Evolutionary conservation across 2,113 vertebrate genomes (phyloP).

Genomic region (Nipponia nippon): DNA sequence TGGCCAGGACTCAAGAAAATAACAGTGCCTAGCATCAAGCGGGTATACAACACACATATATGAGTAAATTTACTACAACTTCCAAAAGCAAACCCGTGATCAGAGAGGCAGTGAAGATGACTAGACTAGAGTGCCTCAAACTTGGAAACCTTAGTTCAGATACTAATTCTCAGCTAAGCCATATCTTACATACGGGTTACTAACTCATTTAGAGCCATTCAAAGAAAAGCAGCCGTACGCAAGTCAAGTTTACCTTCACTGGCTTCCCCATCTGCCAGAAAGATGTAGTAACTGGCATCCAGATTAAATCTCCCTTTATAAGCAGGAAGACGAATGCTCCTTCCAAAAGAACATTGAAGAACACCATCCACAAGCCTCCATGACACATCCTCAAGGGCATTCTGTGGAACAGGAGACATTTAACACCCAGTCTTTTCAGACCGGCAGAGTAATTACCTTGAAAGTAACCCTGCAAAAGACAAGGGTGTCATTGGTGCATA

Average conservation of each 20-base stretch:
- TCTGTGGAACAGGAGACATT: constrained; percentile 62
- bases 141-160: neutral
- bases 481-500: neutral
- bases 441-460: neutral
- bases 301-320: constrained; percentile 73
- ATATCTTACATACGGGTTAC: neutral
- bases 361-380: constrained; percentile 80
- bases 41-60: neutral
- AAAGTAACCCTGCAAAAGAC: neutral
- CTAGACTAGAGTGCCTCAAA: neutral
- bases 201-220: neutral
- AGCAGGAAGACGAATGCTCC: constrained; percentile 66
- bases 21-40: neutral
- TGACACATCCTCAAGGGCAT: constrained; percentile 67
- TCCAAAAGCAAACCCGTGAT: neutral
- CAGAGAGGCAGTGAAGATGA: neutral
- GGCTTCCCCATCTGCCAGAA: constrained; percentile 80
- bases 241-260: constrained; percentile 68
- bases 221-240: neutral
- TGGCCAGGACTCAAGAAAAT: neutral
- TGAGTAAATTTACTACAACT: neutral
- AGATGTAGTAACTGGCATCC: constrained; percentile 81
- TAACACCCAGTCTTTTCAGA: neutral
- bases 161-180: neutral
- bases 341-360: constrained; percentile 85